These are phyloP conservation scores for Ichneumon xanthorius DNA, from an alignment of 2,888 invertebrate genomes.

Conservation along the genomic window DNA sequence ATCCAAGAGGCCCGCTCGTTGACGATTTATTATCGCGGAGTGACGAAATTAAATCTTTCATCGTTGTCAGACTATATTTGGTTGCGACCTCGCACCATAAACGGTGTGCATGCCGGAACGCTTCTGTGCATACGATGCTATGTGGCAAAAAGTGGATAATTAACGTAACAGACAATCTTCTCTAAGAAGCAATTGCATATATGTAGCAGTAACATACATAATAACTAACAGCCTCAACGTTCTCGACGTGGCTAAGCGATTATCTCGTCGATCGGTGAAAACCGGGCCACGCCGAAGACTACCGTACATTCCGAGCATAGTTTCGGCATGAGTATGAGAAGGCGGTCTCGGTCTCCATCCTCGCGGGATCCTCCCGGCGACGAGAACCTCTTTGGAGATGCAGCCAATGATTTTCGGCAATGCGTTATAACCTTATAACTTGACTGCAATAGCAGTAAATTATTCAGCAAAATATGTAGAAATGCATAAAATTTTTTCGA, in stretches of 20 bases:
- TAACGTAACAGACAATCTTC: conserved; percentile 58
- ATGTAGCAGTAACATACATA: conserved; percentile 17
- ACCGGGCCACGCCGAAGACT: conserved; percentile 67
- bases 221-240: conserved; percentile 19
- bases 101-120: conserved; percentile 34
- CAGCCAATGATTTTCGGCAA: neutral
- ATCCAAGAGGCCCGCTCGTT: conserved; percentile 29
- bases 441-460: too few relatives aligned
- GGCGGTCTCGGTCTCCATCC: neutral
- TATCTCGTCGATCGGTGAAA: conserved; percentile 75
- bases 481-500: too few relatives aligned
- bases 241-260: conserved; percentile 71
- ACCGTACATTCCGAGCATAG: conserved; percentile 53
- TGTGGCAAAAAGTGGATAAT: conserved; percentile 62
- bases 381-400: neutral
- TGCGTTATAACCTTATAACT: neutral
- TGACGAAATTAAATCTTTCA: conserved; percentile 46
- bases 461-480: too few relatives aligned
- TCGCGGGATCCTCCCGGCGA: neutral
- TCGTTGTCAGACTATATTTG: conserved; percentile 63
- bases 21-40: conserved; percentile 51
- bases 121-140: conserved; percentile 35
- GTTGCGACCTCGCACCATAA: conserved; percentile 57
- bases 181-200: conserved; percentile 19
- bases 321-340: conserved; percentile 41